Percentiles rank a stretch among this genome's conserved stretches.
Evolutionary conservation across 92 coral and sea anemone genomes (phyloP).

Genomic region (Zoanthus gigantus): DNA sequence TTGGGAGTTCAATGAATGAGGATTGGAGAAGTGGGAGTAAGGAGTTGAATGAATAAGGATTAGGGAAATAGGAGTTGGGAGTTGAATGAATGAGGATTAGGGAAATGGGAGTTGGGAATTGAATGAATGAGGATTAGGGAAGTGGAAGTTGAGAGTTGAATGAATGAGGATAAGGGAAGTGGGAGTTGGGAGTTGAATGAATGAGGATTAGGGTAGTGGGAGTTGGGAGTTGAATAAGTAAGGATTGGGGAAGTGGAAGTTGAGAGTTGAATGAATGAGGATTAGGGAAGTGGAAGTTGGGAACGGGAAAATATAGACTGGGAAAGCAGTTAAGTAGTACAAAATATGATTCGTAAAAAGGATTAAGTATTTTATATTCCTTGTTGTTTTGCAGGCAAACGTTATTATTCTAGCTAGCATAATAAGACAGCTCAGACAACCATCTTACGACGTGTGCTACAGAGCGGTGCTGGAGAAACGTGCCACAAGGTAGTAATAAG

Average conservation of each 20-base stretch:
- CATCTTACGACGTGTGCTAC: slow-evolving; percentile 86
- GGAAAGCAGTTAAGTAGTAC: too few relatives aligned
- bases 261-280: too few relatives aligned
- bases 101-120: background rate
- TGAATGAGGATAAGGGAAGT: background rate
- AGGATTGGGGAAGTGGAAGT: too few relatives aligned
- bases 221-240: too few relatives aligned
- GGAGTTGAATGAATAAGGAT: background rate
- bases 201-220: too few relatives aligned
- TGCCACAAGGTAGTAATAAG: slow-evolving; percentile 68
- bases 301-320: too few relatives aligned
- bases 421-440: slow-evolving; percentile 77
- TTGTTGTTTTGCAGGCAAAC: slow-evolving; percentile 63
- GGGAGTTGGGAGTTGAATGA: background rate
- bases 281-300: too few relatives aligned
- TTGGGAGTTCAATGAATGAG: background rate
- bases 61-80: background rate
- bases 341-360: too few relatives aligned
- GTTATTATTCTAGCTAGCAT: slow-evolving; percentile 64
- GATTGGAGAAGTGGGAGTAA: background rate
- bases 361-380: background rate
- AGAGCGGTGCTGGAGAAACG: slow-evolving; percentile 86
- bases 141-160: background rate
- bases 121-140: background rate
- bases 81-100: background rate